Evolutionary conservation across 2,113 vertebrate genomes (phyloP), one percentile per base, ranked within the genome.

Genomic region (Leucoraja erinaceus): DNA sequence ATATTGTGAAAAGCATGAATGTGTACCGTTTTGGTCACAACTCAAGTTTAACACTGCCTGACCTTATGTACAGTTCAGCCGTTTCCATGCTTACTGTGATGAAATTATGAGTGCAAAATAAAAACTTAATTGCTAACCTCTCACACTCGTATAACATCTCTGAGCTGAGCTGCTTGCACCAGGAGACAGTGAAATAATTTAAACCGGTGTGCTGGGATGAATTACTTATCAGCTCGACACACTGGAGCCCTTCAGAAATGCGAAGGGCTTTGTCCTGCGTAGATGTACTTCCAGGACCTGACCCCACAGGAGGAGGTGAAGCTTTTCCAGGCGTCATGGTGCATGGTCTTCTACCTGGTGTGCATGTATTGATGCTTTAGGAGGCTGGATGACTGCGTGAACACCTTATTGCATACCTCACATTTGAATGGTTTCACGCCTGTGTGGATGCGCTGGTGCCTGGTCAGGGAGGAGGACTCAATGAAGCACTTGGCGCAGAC

Each of bases 341-440:
- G 28, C 3, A 86, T n/a, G 56, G 56, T 11, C 54, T 61, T 88
- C 83, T 88, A 88, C 25, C 83, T 31, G 59, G 28, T 88, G 59
- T 88, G 83, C 83, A 88, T 88, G 16, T 88, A 61, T 5, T 88
- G 83, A 31, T 88, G 83, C 63, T 88, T 88, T n/a, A 88, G 59
- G 59, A 88, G 83, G 56, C 83, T 88, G 7, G 83, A 88, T 31
- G 83, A 88, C 12, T 63, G 28, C 7, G 83, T 88, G 83, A 88
- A 88, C 5, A 33, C 59, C 59, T 88, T 88, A 56, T n/a, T n/a
- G 59, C 83, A 88, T 28, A 88, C 83, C 14, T 88, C 59, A 3
- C 83, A 88, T 33, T 66, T 63, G 83, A 88, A 88, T 18, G 83
- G 83, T 66, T 88, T 88, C 59, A 18, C 59, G 14, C 83, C 83